Base-by-base conservation (phyloP, 2,797 vertebrate genomes). In the Rhinichthys osculus region DNA sequence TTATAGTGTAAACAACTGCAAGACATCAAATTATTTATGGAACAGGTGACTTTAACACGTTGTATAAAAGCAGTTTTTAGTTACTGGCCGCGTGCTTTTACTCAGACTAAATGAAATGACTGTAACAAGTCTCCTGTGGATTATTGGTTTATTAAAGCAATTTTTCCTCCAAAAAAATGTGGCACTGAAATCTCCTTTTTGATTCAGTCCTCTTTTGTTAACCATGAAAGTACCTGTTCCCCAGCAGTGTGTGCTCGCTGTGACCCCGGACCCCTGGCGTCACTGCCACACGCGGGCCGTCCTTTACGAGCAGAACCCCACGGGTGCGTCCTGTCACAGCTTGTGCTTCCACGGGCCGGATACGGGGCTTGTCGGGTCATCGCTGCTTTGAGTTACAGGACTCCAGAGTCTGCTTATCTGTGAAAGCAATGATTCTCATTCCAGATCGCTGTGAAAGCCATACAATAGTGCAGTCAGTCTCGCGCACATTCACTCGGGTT, bases 321-420 rank as follows among this genome's bases (percentile, higher is more conserved):
- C 86, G 64, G 82, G 71, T 69, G 59, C 83, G 76, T 80, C 67
- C 83, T 86, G 84, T 89, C 89, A 90, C 84, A 90, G 89, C 83
- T 76, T 89, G 84, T 87, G 84, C 78, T 83, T 88, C 86, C 86
- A 89, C 79, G 30, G 66, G 81, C 73, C 72, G 83, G 80, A 85
- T 70, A 71, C 78, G 6, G 89, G 69, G 81, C 86, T 87, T 73
- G 84, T 89, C 87, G 80, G 89, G 84, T 82, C 89, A 83, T 85
- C 74, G 38, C 86, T 67, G 50, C 81, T 78, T 19, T 90, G 87
- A 90, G 73, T 90, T 90, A 88, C 77, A 78, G 84, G 81, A 78
- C 85, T 82, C 85, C 42, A 69, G 4, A 42, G 85, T 64, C 64
- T 70, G 76, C 42, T 83, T 87, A 83, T 89, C 87, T 90, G 86